A percentile compares a stretch with the other conserved stretches of the same genome.
phyloP scores from a whole-genome alignment of 2,888 invertebrate species.

The Brassicogethes aeneus region DNA sequence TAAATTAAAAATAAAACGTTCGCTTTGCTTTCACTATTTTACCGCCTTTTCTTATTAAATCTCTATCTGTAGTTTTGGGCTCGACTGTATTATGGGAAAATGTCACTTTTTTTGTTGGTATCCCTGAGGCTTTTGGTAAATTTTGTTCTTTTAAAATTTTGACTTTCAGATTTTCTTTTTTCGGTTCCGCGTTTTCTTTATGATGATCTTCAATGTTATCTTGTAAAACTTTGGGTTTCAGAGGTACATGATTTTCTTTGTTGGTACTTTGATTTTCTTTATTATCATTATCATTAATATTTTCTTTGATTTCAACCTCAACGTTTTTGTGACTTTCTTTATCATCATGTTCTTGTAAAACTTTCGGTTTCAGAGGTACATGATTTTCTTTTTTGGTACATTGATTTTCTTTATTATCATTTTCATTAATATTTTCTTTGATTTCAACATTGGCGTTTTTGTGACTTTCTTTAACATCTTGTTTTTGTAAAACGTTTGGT shows the following conservation, averaged over 20 bases:
- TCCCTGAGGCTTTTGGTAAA: background rate
- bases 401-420: background rate
- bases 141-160: background rate
- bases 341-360: background rate
- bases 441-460: too few species aligned
- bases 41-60: background rate
- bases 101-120: slow-evolving; percentile 9
- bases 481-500: background rate
- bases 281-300: background rate
- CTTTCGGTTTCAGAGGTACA: background rate
- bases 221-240: background rate
- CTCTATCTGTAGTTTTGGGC: slow-evolving; percentile 6
- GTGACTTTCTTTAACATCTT: background rate
- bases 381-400: background rate
- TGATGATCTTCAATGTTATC: background rate
- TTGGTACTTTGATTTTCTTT: background rate
- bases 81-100: slow-evolving; percentile 9
- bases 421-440: background rate
- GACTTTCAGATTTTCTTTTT: background rate
- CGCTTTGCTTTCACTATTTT: background rate
- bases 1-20: too few species aligned
- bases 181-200: too few species aligned
- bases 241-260: background rate
- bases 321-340: too few species aligned
- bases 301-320: too few species aligned